Base-by-base conservation (phyloP, 2,797 vertebrate species). In the Hydrophis major region DNA sequence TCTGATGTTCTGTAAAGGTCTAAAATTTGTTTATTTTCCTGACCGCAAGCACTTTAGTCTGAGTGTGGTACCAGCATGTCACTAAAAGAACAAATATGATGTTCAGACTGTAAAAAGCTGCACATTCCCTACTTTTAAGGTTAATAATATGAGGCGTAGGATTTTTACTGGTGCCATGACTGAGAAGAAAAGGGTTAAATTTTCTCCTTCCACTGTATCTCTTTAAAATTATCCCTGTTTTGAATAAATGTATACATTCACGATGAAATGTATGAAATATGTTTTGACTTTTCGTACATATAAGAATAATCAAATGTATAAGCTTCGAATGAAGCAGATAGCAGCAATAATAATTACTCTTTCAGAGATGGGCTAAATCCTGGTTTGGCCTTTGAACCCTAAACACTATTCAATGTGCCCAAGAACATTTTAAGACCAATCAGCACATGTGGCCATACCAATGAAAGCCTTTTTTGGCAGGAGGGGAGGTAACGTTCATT, bases 401-500 rank as follows among this genome's bases (percentile, higher is more conserved):
- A n/a, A 4, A 27, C 8, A 12, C 27, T 47, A 10, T 87, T 57
- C 12, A 25, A 25, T 42, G 13, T 2, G 16, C 25, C 66, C 56
- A 28, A 42, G 14, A 55, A 22, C 28, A 56, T 63, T 61, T 50
- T 56, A 57, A 88, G 86, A 83, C 11, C 42, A 32, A 16, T 47
- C n/a, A 47, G 16, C 18, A n/a, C 4, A 69, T 27, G 10, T 87
- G 83, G 42, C 11, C 60, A 55, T 89, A 57, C 25, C 4, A 53
- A 61, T 55, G 90, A 91, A 91, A 89, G 27, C 7, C 25, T 11
- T 37, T 61, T 69, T 47, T 25, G 25, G 28, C 8, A 25, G 50
- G n/a, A 20, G 14, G 22, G 60, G 27, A 1, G 27, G 42, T 90
- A 90, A 90, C 25, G 50, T 88, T 57, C 55, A 92, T 94, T 96